phyloP scores from a whole-genome alignment of 2,888 invertebrate species.

The Bimastos eiseni region DNA sequence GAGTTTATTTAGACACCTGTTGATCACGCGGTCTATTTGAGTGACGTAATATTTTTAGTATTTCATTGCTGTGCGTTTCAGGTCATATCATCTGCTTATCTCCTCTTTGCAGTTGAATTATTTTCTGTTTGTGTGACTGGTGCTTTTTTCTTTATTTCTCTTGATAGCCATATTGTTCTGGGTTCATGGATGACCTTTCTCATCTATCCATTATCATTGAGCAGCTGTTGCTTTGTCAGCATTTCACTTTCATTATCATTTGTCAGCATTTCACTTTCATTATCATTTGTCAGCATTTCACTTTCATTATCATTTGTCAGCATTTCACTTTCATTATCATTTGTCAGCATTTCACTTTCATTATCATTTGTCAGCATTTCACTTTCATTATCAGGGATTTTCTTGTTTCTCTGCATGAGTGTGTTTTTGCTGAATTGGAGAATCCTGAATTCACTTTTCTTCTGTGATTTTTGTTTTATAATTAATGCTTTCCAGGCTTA shows the following conservation, averaged over 20 bases:
- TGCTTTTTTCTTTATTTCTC: not conserved
- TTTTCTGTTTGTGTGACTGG: not conserved
- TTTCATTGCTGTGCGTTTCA: conserved; percentile 6
- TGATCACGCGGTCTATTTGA: not conserved
- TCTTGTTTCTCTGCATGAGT: not conserved
- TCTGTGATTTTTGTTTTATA: not conserved
- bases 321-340: no score
- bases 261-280: not conserved
- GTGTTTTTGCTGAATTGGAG: not conserved
- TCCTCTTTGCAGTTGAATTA: not conserved
- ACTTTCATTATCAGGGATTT: not conserved
- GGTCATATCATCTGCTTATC: not conserved
- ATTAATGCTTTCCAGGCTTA: conserved; percentile 4
- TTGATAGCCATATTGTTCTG: not conserved
- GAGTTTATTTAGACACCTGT: not conserved
- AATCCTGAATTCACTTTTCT: not conserved
- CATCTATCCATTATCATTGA: not conserved
- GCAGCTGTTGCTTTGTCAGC: not conserved
- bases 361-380: no score
- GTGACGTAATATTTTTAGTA: not conserved
- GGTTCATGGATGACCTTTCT: not conserved
- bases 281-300: not conserved
- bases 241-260: not conserved
- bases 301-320: not conserved
- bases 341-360: no score